A percentile compares a stretch with the other conserved stretches of the same genome.
Conservation (phyloP, 2,888 invertebrate genomes). For the Eupithecia vulgata region DNA sequence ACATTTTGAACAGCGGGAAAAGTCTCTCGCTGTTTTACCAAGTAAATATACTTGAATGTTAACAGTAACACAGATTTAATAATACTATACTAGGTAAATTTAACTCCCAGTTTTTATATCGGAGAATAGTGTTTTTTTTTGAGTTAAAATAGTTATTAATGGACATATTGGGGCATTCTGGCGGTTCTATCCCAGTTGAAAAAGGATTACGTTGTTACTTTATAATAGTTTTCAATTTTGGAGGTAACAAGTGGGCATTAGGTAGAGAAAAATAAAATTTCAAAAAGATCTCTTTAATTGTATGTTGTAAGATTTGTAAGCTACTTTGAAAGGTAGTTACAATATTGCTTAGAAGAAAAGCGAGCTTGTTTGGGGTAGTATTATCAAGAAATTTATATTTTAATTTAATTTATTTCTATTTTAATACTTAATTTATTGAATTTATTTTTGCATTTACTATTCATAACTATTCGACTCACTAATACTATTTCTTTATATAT, state of each 20-base stretch:
- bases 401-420: slow-evolving; percentile 28
- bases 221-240: not conserved
- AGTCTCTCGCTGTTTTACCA: not conserved
- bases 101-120: not conserved
- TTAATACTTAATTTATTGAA: slow-evolving; percentile 23
- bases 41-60: not conserved
- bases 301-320: slow-evolving; percentile 42
- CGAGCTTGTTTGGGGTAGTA: slow-evolving; percentile 26
- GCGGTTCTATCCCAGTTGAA: not conserved
- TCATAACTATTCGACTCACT: slow-evolving; percentile 23
- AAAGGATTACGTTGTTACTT: not conserved
- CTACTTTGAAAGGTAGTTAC: slow-evolving; percentile 34
- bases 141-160: not conserved
- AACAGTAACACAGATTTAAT: too few relatives aligned
- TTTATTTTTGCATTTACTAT: slow-evolving; percentile 48
- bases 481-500: not conserved
- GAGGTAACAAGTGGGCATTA: slow-evolving; percentile 47
- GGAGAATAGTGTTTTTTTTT: not conserved
- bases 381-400: slow-evolving; percentile 15
- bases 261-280: slow-evolving; percentile 49
- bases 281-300: slow-evolving; percentile 63
- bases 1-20: not conserved
- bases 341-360: slow-evolving; percentile 32
- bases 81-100: too few relatives aligned
- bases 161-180: not conserved